These are phyloP conservation scores for Corbicula japonica DNA, from an alignment of 2,888 invertebrate genomes.

Conservation along the genomic window DNA sequence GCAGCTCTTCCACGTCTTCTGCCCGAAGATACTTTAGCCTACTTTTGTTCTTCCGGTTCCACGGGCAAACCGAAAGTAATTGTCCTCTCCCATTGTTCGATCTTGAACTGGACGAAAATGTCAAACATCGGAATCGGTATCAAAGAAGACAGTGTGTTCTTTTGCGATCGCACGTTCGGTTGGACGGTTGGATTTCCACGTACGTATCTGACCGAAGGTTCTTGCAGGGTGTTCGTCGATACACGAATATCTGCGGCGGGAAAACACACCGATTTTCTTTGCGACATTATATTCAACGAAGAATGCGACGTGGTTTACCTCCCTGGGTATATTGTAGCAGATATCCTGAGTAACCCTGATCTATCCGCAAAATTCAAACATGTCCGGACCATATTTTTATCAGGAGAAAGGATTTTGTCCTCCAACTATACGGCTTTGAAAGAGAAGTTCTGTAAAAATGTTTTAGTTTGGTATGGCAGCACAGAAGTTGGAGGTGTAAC, in stretches of 20 bases:
- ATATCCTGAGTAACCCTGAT: conserved; percentile 2
- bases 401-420: conserved; percentile 32
- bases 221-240: conserved; percentile 41
- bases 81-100: conserved; percentile 17
- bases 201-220: conserved; percentile 34
- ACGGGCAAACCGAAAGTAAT: conserved; percentile 44
- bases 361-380: conserved; percentile 21
- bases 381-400: conserved; percentile 8
- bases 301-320: conserved; percentile 16
- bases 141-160: conserved; percentile 11
- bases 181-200: conserved; percentile 47
- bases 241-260: conserved; percentile 23
- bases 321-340: conserved; percentile 29
- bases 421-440: background rate
- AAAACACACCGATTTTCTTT: conserved; percentile 14
- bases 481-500: conserved; percentile 33
- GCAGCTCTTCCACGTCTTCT: conserved; percentile 26
- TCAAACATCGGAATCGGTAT: conserved; percentile 5
- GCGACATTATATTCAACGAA: conserved; percentile 44
- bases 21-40: conserved; percentile 43
- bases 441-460: conserved; percentile 10
- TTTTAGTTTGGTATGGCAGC: conserved; percentile 28
- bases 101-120: conserved; percentile 41
- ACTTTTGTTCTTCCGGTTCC: conserved; percentile 49
- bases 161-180: conserved; percentile 39